phyloP scores from a whole-genome alignment of 37 sponge, comb jelly and placozoan species.

The Hormiphora californensis region DNA sequence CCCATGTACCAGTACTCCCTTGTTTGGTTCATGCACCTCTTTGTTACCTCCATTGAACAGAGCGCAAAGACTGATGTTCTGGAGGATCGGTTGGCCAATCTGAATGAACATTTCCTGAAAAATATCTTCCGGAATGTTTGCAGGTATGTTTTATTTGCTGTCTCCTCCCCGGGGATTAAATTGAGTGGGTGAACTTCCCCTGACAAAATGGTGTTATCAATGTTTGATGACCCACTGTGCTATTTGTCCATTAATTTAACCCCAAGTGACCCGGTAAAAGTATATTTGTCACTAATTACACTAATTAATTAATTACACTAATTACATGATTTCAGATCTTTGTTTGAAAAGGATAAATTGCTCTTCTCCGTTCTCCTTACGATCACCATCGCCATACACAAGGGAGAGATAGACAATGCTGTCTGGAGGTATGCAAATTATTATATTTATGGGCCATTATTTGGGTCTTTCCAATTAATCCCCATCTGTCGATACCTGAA shows the following conservation, averaged over 20 bases:
- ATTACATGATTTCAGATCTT: conserved; percentile 40
- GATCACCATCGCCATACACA: conserved; percentile 53
- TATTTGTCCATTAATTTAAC: too few species aligned
- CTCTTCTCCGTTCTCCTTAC: conserved; percentile 61
- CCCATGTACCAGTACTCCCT: conserved; percentile 69
- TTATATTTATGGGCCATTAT: not conserved
- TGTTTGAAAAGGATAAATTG: conserved; percentile 64
- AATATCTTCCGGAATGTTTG: conserved; percentile 42
- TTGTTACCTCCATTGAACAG: conserved; percentile 53
- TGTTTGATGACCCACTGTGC: too few species aligned
- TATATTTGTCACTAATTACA: not conserved
- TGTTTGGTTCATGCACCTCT: conserved; percentile 59
- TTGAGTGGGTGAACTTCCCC: not conserved
- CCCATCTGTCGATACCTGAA: not conserved
- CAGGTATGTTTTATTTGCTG: not conserved
- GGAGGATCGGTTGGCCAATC: conserved; percentile 14
- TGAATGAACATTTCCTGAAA: conserved; percentile 61
- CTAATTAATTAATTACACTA: not conserved
- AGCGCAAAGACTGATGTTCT: conserved; percentile 55
- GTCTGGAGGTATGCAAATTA: conserved; percentile 21
- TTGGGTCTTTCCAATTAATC: not conserved
- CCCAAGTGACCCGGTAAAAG: not conserved
- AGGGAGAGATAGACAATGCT: conserved; percentile 20
- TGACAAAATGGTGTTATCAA: not conserved
- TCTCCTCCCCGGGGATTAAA: not conserved